Base-by-base conservation (phyloP, 2,888 invertebrate species). In the Barypeithes pellucidus region DNA sequence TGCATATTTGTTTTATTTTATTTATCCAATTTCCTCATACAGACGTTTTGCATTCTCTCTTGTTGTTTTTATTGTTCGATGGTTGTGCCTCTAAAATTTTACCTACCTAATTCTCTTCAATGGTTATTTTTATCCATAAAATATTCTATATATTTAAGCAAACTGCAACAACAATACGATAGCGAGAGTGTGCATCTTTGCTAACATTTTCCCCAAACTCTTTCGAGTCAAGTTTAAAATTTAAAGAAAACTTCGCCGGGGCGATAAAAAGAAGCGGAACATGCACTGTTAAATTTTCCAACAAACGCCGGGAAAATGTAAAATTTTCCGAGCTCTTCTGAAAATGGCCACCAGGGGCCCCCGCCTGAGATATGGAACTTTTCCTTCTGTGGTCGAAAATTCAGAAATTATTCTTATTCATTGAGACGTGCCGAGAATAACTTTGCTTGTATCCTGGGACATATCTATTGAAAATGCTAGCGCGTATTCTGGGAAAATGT, bases 341-440 rank as follows among this genome's bases (percentile, higher is more conserved):
- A 61, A 71, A 62, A 47, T 16, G 50, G 65, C 29, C 72, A 65
- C 66, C 43, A 66, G 71, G 67, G 72, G 47, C 66, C 60, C 66
- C 60, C 61, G 60, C 33, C 43, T 57, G 43, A 72, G 72, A 72
- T 76, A 72, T 74, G 74, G 73, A 73, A 73, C 65, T 69, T 73
- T 73, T 71, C 59, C 76, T 79, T 76, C 73, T 79, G 61, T 52
- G 57, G 72, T 65, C 52, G 71, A 65, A 73, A 76, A 78, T 78
- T 76, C 79, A 71, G 62, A 78, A 80, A 80, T 80, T 79, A 80
- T 79, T 80, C 78, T 77, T 79, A 80, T 80, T 80, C 79, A 79
- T 77, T 63, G 72, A 68, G 75, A 81, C 80, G 81, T 80, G 81
- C 75, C 61, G 75, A 66, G 81, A 81, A 81, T 82, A 79, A 79